Percentiles rank a stretch among this genome's conserved stretches.
phyloP scores from a whole-genome alignment of 2,888 invertebrate species.

The Cantharis flavilabris region DNA sequence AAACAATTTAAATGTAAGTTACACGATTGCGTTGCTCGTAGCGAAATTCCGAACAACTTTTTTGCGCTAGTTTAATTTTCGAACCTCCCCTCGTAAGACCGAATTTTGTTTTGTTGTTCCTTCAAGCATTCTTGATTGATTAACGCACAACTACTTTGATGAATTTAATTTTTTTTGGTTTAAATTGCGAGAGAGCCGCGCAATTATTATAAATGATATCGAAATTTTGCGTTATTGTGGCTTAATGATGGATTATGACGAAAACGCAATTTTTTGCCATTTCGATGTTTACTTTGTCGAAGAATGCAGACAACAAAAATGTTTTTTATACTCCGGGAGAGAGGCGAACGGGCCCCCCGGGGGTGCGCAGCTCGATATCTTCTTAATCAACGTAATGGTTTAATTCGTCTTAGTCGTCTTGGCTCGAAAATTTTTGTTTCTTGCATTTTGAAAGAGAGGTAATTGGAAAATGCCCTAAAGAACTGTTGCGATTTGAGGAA shows the following conservation, averaged over 20 bases:
- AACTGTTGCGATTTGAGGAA: not conserved
- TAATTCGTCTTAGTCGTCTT: not conserved
- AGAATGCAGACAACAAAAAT: not conserved
- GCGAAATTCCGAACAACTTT: not conserved
- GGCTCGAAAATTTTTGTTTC: not conserved
- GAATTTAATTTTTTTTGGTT: not conserved
- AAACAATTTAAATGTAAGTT: conserved; percentile 1
- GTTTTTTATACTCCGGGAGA: not conserved
- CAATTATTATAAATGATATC: not conserved
- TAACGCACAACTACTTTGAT: conserved; percentile 7
- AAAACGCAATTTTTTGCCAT: not conserved
- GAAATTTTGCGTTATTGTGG: not conserved
- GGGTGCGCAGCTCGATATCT: not conserved
- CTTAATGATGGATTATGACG: not conserved
- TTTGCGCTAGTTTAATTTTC: conserved; percentile 11
- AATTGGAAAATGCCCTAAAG: not conserved
- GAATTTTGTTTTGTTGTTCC: conserved; percentile 15
- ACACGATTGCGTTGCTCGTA: not conserved
- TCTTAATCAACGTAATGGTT: not conserved
- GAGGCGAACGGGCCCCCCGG: not conserved
- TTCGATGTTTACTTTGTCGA: not conserved
- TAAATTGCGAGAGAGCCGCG: not conserved
- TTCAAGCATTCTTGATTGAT: conserved; percentile 20
- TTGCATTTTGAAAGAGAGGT: not conserved
- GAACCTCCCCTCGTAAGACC: conserved; percentile 10